These are phyloP conservation scores for Stratiolaelaps scimitus DNA, from an alignment of 1,140 invertebrate genomes.

Conservation along the genomic window DNA sequence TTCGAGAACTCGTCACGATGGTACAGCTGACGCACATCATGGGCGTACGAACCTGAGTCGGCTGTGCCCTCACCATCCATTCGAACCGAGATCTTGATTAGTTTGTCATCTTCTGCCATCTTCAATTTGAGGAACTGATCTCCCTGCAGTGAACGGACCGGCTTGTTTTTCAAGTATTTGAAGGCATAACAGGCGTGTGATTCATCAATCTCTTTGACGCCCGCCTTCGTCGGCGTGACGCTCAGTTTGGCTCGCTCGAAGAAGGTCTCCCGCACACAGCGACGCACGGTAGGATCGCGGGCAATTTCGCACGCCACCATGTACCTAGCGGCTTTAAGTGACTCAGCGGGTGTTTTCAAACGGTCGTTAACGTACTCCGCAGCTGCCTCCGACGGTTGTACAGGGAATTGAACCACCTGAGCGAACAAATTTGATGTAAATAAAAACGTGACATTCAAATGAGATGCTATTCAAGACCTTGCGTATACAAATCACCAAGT, in stretches of 20 bases:
- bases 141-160: conserved; percentile 69
- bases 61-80: conserved; percentile 39
- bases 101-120: conserved; percentile 42
- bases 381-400: conserved; percentile 64
- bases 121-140: conserved; percentile 77
- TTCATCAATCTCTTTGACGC: conserved; percentile 85
- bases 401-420: conserved; percentile 67
- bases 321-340: conserved; percentile 71
- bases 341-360: conserved; percentile 56
- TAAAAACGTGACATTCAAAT: too few species aligned
- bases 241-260: conserved; percentile 73
- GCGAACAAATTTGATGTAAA: too few species aligned
- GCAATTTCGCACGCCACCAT: conserved; percentile 89
- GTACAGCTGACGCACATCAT: conserved; percentile 82
- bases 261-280: conserved; percentile 72
- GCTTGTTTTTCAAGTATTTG: conserved; percentile 92
- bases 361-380: conserved; percentile 54
- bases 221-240: conserved; percentile 73
- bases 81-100: conserved; percentile 38
- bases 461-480: too few species aligned
- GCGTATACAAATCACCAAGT: too few species aligned
- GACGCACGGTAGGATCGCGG: conserved; percentile 73
- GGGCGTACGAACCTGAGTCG: conserved; percentile 55
- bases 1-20: conserved; percentile 89
- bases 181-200: conserved; percentile 67